Conservation (phyloP, 2,888 invertebrate species). For the Drosophila atripex region DNA sequence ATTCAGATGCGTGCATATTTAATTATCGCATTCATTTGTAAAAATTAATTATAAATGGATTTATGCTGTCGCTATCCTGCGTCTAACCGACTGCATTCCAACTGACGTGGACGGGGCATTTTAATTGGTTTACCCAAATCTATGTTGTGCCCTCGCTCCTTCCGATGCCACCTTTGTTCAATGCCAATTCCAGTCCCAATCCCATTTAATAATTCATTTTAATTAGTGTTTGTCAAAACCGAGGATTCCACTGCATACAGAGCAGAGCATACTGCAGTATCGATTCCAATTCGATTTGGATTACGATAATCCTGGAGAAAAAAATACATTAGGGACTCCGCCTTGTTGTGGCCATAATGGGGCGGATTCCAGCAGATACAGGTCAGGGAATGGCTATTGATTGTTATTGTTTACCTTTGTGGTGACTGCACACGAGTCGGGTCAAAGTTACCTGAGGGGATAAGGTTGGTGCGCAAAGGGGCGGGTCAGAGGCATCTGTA, state of each 20-base stretch:
- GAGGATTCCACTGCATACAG: conserved; percentile 2
- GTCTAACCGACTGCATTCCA: conserved; percentile 22
- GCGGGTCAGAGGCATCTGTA: conserved; percentile 17
- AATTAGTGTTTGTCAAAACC: conserved; percentile 49
- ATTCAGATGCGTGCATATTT: conserved; percentile 42
- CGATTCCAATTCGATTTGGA: conserved; percentile 33
- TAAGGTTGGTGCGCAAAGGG: conserved; percentile 2
- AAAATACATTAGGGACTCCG: conserved; percentile 7
- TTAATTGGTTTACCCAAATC: conserved; percentile 44
- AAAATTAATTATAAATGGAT: conserved; percentile 56
- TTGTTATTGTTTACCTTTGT: conserved; percentile 37
- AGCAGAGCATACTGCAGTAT: conserved; percentile 18
- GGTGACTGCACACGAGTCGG: conserved; percentile 28
- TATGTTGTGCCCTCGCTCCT: conserved; percentile 13
- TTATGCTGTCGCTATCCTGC: conserved; percentile 27
- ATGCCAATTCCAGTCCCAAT: background rate
- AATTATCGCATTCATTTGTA: conserved; percentile 47
- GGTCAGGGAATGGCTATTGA: conserved; percentile 20
- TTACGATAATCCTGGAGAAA: conserved; percentile 23
- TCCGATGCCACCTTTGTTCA: conserved; percentile 1
- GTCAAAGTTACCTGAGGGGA: conserved; percentile 13
- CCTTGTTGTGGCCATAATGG: background rate
- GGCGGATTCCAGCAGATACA: background rate
- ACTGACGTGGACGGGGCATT: conserved; percentile 14
- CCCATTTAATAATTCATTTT: conserved; percentile 49